A percentile compares a stretch with the other conserved stretches of the same genome.
These are phyloP conservation scores for Coreius guichenoti DNA, from an alignment of 2,797 vertebrate genomes.

Conservation along the genomic window DNA sequence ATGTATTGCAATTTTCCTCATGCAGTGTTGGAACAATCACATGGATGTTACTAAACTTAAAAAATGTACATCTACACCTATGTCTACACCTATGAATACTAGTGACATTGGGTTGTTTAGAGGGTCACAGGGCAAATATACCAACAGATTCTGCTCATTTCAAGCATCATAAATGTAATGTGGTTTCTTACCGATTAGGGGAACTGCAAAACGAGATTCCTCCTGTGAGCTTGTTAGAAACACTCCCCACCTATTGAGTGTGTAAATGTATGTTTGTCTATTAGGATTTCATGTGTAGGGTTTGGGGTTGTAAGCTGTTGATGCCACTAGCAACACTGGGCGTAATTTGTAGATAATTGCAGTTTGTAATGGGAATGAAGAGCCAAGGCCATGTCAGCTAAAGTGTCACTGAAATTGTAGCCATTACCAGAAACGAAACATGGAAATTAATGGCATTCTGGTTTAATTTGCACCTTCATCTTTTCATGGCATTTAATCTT, in stretches of 20 bases:
- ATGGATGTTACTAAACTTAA: neutral
- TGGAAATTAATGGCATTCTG: constrained; percentile 54
- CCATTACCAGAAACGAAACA: constrained; percentile 47
- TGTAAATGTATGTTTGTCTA: constrained; percentile 21
- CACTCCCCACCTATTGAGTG: neutral
- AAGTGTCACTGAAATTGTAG: constrained; percentile 48
- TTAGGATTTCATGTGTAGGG: constrained; percentile 3
- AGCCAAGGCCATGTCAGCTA: constrained; percentile 37
- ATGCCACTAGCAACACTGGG: constrained; percentile 26
- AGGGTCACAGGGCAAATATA: neutral
- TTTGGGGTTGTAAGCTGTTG: constrained; percentile 31
- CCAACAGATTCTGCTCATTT: neutral
- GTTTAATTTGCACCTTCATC: constrained; percentile 56
- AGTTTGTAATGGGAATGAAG: constrained; percentile 40
- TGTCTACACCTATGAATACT: neutral
- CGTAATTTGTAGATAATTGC: constrained; percentile 57
- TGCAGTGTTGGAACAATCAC: neutral
- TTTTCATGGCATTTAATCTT: constrained; percentile 33
- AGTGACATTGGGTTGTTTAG: neutral
- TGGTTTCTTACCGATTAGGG: neutral
- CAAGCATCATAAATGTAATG: neutral
- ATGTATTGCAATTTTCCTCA: neutral
- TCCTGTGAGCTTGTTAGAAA: neutral
- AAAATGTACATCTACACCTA: neutral
- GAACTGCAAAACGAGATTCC: neutral